Percentiles rank a stretch among this genome's conserved stretches.
Conservation (phyloP, 2,113 vertebrate species). For the Tupaia chinensis region DNA sequence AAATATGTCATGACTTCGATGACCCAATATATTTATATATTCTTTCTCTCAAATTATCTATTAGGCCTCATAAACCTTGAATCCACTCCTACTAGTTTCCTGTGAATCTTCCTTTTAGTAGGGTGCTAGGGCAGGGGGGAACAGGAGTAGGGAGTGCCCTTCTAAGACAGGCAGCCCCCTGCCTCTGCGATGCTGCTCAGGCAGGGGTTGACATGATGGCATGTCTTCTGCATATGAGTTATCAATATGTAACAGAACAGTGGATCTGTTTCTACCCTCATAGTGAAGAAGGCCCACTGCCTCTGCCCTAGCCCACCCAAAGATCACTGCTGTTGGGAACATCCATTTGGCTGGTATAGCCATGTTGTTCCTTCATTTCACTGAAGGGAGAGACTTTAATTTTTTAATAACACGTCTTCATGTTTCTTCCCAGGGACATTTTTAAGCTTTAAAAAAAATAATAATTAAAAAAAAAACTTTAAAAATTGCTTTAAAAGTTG, state of each 20-base stretch:
- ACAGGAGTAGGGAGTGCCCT: not conserved
- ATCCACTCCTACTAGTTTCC: not conserved
- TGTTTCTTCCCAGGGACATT: constrained; percentile 58
- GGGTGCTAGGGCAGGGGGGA: accelerated
- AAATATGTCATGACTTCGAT: no score
- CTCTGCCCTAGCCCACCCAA: accelerated
- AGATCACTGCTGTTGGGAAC: not conserved
- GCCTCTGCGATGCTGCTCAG: not conserved
- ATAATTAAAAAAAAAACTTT: not conserved
- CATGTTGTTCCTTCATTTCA: not conserved
- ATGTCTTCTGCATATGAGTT: not conserved
- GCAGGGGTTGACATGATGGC: not conserved
- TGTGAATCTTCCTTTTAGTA: not conserved
- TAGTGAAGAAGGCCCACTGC: accelerated
- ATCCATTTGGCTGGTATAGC: not conserved
- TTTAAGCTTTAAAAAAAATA: constrained; percentile 52
- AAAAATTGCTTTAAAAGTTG: constrained; percentile 68
- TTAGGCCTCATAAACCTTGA: not conserved
- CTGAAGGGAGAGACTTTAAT: not conserved
- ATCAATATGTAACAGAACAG: not conserved
- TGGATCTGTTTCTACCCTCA: not conserved
- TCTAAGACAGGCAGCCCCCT: not conserved
- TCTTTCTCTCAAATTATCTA: not conserved
- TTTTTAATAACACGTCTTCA: constrained; percentile 16
- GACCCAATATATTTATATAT: not conserved